Base-by-base conservation (phyloP, 2,113 vertebrate genomes). In the Sphaerodactylus townsendi region DNA sequence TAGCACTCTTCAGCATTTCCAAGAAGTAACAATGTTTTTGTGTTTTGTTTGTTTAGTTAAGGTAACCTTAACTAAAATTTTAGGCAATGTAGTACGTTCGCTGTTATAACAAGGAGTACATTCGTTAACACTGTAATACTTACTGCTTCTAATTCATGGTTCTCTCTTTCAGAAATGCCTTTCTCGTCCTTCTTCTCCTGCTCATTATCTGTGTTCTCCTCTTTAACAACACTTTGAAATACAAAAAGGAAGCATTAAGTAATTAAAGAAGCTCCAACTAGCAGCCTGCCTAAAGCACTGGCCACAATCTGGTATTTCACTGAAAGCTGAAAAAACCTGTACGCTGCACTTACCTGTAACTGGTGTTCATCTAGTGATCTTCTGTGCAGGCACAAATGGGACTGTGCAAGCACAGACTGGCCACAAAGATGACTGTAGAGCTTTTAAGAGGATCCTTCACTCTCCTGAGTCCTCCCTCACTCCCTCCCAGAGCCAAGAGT, bases 101-200 rank as follows among this genome's bases (percentile, higher is more conserved):
- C 59, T 10, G 59, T 48, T 73, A n/a, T n/a, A 73, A 6, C 46
- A 48, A 66, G 30, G 19, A 35, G 15, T 11, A 39, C 66, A 33
- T 11, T 1, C 85, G 80, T 21, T 39, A 82, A 73, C 11, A n/a
- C 35, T 28, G 21, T 28, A 87, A 86, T 89, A 97, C 97, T 85
- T 93, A 99, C 97, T 82, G 85, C 91, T 50, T 98, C 98, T 35
- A 96, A 80, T 14, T 98, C 98, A 81, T 96, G 96, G 64, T 79
- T 96, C 85, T 94, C 96, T 93, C 95, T 95, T 82, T 99, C 98
- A 0, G 87, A 88, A 90, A 90, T 75, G 59, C 96, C 96, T 91
- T 97, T 98, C 93, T 98, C 98, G 1, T 95, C 94, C 64, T 90
- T 96, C 88, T 97, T 99, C 77, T 98, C 98, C 83, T 97, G 97